These are phyloP conservation scores for Helicoverpa zea DNA, from an alignment of 1,140 invertebrate species.

Conservation along the genomic window DNA sequence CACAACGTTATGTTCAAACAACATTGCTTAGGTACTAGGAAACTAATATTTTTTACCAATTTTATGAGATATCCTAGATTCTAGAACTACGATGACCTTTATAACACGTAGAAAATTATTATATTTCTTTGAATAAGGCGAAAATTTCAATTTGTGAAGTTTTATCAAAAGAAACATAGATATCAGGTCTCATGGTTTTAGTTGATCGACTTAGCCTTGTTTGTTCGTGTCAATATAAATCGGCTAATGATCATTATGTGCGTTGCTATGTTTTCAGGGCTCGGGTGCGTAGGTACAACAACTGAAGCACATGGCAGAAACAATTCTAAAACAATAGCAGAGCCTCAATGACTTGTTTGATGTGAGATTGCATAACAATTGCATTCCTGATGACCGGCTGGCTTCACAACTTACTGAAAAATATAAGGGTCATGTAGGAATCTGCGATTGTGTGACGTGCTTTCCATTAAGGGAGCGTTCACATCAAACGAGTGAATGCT, in stretches of 20 bases:
- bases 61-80: too few species aligned
- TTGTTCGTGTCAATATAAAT: background rate
- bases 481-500: too few species aligned
- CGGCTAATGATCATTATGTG: background rate
- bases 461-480: too few species aligned
- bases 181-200: too few species aligned
- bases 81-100: too few species aligned
- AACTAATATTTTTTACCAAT: background rate
- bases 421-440: background rate
- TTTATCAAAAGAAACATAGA: too few species aligned
- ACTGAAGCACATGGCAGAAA: background rate
- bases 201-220: background rate
- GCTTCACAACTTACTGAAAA: background rate
- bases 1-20: background rate
- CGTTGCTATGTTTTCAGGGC: background rate
- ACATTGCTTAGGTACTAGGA: background rate
- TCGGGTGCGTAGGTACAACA: background rate
- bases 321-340: constrained; percentile 15
- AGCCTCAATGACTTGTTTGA: constrained; percentile 22
- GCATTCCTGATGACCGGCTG: constrained; percentile 2
- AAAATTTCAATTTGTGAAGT: too few species aligned
- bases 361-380: background rate
- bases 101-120: too few species aligned
- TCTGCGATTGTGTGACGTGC: background rate
- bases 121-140: too few species aligned